phyloP scores from a whole-genome alignment of 1,140 invertebrate genomes.

The Gonioctena quinquepunctata region DNA sequence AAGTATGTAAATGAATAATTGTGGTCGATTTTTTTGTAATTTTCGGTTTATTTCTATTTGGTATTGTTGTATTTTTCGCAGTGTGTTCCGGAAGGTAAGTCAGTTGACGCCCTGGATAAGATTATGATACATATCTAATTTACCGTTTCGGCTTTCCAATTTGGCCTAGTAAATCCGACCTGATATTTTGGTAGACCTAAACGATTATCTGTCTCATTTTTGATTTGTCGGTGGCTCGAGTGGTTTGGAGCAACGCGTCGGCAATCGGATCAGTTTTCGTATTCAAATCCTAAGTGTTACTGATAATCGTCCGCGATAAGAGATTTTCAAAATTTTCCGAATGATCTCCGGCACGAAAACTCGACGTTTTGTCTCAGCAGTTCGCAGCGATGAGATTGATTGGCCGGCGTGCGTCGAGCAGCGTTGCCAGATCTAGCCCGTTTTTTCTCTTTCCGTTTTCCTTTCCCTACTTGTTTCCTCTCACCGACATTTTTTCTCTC shows the following conservation, averaged over 20 bases:
- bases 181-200: neutral
- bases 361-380: conserved; percentile 30
- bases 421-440: conserved; percentile 19
- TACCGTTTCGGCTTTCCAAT: neutral
- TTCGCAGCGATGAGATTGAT: conserved; percentile 31
- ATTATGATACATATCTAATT: neutral
- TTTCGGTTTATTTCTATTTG: conserved; percentile 21
- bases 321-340: conserved; percentile 1
- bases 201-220: conserved; percentile 10
- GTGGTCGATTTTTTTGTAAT: conserved; percentile 27
- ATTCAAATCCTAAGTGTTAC: conserved; percentile 9
- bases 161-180: neutral
- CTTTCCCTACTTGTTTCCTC: neutral
- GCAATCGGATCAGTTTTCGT: neutral
- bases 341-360: conserved; percentile 11
- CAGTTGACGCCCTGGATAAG: neutral
- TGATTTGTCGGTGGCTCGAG: conserved; percentile 15
- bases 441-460: conserved; percentile 5
- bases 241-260: conserved; percentile 7
- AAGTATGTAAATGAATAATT: conserved; percentile 36
- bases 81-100: neutral
- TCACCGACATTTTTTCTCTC: neutral
- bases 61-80: conserved; percentile 20
- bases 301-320: conserved; percentile 2
- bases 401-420: conserved; percentile 17